Base-by-base conservation (phyloP, 2,797 vertebrate species). In the Rallus crepitans region DNA sequence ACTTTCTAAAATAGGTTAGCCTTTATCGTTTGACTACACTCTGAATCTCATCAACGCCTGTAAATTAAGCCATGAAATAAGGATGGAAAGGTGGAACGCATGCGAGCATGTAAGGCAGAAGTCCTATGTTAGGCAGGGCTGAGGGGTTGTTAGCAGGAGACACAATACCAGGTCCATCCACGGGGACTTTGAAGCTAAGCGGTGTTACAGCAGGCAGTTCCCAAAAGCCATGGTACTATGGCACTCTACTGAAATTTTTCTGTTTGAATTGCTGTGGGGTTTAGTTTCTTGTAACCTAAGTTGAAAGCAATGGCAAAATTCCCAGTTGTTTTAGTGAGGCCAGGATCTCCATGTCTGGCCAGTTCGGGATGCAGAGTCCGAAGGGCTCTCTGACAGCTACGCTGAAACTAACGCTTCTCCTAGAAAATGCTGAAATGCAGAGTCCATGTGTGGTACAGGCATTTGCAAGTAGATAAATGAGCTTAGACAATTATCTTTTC, bases 1-100 rank as follows among this genome's bases (percentile, higher is more conserved):
- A 89, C 28, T 89, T 94, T 47, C 70, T 87, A 30, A 95, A 87
- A 53, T 82, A 91, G 84, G 37, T 82, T 91, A 69, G 84, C 40
- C 59, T 13, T n/a, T 79, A 70, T 76, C 47, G 30, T 33, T 30
- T 53, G 60, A 25, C 81, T 45, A 4, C 53, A 37, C 13, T 42
- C 40, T 59, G 72, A 69, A 89, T 85, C 55, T 79, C 59, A 84
- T 82, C 37, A 65, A 30, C 28, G 7, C 50, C 31, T 79, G 9
- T 37, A 57, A 89, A 91, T 89, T 64, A 80, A 87, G 56, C 31
- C 28, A 31, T 3, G 3, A 76, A 79, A 33, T 77, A 84, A 69
- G 60, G 81, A 55, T 2, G 69, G 88, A 63, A 81, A 28, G 28
- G 28, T 30, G 48, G 17, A 24, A 40, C 9, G 2, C 5, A 0